A percentile compares a stretch with the other conserved stretches of the same genome.
Conservation (phyloP, 1,140 invertebrate species). For the Fragariocoptes setiger region DNA sequence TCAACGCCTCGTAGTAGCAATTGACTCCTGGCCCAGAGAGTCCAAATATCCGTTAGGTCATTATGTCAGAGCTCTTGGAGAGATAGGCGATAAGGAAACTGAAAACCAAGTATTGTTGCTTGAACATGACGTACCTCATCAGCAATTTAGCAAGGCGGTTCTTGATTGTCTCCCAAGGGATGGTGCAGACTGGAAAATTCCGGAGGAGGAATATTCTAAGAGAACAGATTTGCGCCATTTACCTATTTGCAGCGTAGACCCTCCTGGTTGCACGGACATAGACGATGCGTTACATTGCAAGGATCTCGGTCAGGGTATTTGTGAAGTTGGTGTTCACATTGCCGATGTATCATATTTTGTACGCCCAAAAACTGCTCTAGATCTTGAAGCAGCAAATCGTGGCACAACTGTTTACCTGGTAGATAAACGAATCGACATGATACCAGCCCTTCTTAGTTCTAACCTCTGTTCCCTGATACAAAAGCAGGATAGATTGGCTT, state of each 20-base stretch:
- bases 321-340: constrained; percentile 71
- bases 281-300: constrained; percentile 87
- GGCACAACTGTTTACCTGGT: constrained; percentile 69
- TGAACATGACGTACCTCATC: constrained; percentile 88
- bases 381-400: constrained; percentile 45
- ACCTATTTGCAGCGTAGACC: constrained; percentile 82
- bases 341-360: constrained; percentile 75
- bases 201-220: constrained; percentile 33
- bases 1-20: constrained; percentile 63
- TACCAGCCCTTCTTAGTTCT: constrained; percentile 47
- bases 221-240: constrained; percentile 50
- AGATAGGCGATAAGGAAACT: constrained; percentile 49
- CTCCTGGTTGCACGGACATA: constrained; percentile 93
- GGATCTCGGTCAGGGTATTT: constrained; percentile 34
- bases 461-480: constrained; percentile 67
- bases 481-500: constrained; percentile 48
- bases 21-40: constrained; percentile 64
- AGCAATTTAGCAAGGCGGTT: constrained; percentile 70
- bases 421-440: constrained; percentile 28
- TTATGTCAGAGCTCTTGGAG: constrained; percentile 51
- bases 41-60: constrained; percentile 42
- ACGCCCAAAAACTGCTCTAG: constrained; percentile 47
- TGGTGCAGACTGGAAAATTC: constrained; percentile 4
- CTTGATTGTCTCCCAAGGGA: constrained; percentile 51
- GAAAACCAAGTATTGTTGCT: constrained; percentile 75